A percentile compares a stretch with the other conserved stretches of the same genome.
Evolutionary conservation across 2,888 invertebrate genomes (phyloP).

Genomic region (Tetropium fuscum): DNA sequence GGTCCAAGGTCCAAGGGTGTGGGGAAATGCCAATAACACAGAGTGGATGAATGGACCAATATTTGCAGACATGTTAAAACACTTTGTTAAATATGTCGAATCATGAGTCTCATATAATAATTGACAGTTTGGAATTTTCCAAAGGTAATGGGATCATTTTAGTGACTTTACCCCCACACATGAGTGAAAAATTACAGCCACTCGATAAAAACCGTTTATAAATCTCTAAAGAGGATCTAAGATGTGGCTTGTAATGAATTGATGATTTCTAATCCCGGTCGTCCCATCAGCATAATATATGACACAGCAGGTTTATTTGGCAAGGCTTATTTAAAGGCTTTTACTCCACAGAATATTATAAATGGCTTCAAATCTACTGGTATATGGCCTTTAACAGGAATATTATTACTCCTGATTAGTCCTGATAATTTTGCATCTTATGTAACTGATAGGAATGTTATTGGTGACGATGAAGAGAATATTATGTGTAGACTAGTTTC

Average conservation of each 20-base stretch:
- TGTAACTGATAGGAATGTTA: constrained; percentile 22
- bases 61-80: constrained; percentile 21
- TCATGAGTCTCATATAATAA: constrained; percentile 26
- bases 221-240: constrained; percentile 31
- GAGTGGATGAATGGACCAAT: neutral
- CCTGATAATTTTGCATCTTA: constrained; percentile 29
- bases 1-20: neutral
- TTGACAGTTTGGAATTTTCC: constrained; percentile 25
- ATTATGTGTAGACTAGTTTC: no score
- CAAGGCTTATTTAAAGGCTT: constrained; percentile 28
- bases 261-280: constrained; percentile 22
- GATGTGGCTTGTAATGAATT: constrained; percentile 28
- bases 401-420: constrained; percentile 22
- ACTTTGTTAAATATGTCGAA: constrained; percentile 22
- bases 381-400: constrained; percentile 29
- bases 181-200: constrained; percentile 34
- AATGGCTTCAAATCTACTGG: constrained; percentile 28
- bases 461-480: neutral
- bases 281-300: constrained; percentile 18
- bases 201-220: constrained; percentile 33
- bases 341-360: constrained; percentile 28
- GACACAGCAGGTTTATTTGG: constrained; percentile 25
- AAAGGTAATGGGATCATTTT: constrained; percentile 26
- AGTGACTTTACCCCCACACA: constrained; percentile 31
- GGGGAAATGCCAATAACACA: neutral